A percentile compares a stretch with the other conserved stretches of the same genome.
Conservation (phyloP, 2,797 vertebrate genomes). For the Taeniopygia guttata region DNA sequence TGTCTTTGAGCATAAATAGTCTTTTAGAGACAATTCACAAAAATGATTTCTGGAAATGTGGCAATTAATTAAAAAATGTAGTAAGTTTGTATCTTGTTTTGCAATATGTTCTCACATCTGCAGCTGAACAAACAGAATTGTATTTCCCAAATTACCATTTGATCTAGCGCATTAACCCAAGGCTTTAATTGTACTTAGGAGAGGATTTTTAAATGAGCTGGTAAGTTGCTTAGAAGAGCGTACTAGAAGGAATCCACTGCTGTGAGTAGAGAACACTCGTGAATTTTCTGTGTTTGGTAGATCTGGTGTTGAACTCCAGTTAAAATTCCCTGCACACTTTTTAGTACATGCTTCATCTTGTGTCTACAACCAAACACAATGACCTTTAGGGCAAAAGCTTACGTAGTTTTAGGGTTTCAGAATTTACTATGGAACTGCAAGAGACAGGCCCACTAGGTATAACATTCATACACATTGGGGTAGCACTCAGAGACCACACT, state of each 20-base stretch:
- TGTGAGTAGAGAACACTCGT: not conserved
- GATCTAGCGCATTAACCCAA: not conserved
- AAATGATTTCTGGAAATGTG: not conserved
- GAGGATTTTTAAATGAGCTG: not conserved
- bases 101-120: not conserved
- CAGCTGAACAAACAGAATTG: constrained; percentile 15
- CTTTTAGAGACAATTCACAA: not conserved
- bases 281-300: not conserved
- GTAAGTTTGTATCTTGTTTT: not conserved
- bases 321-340: not conserved
- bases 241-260: not conserved
- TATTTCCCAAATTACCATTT: not conserved
- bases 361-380: not conserved
- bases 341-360: not conserved
- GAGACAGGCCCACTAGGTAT: not conserved
- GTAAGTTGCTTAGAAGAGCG: not conserved
- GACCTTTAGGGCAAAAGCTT: not conserved
- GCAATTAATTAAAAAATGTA: constrained; percentile 34
- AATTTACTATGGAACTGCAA: not conserved
- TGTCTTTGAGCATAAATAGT: not conserved
- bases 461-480: not conserved
- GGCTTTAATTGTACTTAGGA: not conserved
- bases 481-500: not conserved
- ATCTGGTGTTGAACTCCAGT: not conserved
- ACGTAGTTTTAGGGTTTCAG: not conserved